Evolutionary conservation across 2,888 invertebrate species (phyloP), one percentile per base, ranked within the genome.

Genomic region (Vanessa cardui): DNA sequence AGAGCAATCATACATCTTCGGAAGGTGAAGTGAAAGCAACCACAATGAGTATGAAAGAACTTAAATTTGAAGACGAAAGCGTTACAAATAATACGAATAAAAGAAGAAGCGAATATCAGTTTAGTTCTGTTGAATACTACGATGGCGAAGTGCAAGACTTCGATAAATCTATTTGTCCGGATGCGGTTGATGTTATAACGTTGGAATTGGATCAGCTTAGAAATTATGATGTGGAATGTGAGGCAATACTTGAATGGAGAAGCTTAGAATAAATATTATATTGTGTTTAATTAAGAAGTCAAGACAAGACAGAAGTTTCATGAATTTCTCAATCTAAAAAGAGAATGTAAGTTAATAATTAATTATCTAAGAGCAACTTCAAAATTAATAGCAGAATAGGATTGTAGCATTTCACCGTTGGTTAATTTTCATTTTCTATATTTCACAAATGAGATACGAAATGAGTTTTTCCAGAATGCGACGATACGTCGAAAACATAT

Each of bases 121-220:
- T 89, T 49, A 88, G 88, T 66, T 87, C 89, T 0, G 70, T 79
- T 0, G 90, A 91, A 69, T 90, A 90, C 69, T 88, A 90, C 50
- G 90, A 89, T 16, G 26, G 26, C 5, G 89, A 90, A 3, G 58
- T 70, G 0, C 62, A 73, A 0, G 80, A 80, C 2, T 88, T 90
- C 56, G 77, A 83, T 15, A 47, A 20, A 0, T 6, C 60, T 0
- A 0, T 63, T 1, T 91, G 91, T 67, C 85, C 87, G 0, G 79
- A 81, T 2, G 76, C 64, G 0, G 82, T 91, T 0, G 81, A 86
- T 2, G 78, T 82, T 2, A 80, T 90, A 26, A 59, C 45, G 0
- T 69, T 90, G 46, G 80, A 90, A 49, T 58, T 84, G 9, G 88
- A 87, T 18, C 77, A 84, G 64, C 47, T 90, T 3, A 80, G 84